Base-by-base conservation (phyloP, 2,888 invertebrate species). In the Agrilus cyanescens region DNA sequence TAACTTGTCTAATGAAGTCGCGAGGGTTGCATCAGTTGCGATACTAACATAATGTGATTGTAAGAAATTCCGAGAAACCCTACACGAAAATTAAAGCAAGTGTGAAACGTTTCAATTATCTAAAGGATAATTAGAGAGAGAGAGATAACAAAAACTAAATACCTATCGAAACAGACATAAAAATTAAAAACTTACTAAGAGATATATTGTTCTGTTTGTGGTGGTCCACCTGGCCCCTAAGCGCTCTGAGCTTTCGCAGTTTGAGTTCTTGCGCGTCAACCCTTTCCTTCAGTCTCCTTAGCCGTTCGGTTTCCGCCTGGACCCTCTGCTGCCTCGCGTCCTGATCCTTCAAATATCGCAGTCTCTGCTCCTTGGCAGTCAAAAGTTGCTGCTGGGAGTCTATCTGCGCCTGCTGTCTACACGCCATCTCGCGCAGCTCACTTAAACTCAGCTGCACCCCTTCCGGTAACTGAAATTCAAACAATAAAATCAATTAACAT, bases 341-440 rank as follows among this genome's bases (percentile, higher is more conserved):
- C 67, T 93, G 90, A 67, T 91, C 90, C 71, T 91, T 91, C 59
- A 95, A 80, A 74, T 89, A 93, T 64, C 93, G 82, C 67, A 93
- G 75, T 60, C 91, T 76, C 72, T 91, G 90, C 73, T 91, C 91
- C 71, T 89, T 88, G 60, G 90, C 90, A 60, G 88, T 85, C 63
- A 93, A 78, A 72, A 89, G 76, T 73, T 82, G 78, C 68, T 90
- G 88, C 76, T 95, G 95, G 63, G 87, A 84, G 75, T 94, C 93
- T 66, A 95, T 93, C 78, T 95, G 93, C 72, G 91, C 87, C 75
- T 95, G 94, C 76, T 96, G 96, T 63, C 93, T 80, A 68, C 89
- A 80, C 68, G 95, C 95, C 91, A 95, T 94, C 69, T 91, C 91
- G 77, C 93, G 91, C 75, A 95, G 84, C 79, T 95, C 94, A 69